phyloP scores from a whole-genome alignment of 2,888 invertebrate species.

The Cactoblastis cactorum region DNA sequence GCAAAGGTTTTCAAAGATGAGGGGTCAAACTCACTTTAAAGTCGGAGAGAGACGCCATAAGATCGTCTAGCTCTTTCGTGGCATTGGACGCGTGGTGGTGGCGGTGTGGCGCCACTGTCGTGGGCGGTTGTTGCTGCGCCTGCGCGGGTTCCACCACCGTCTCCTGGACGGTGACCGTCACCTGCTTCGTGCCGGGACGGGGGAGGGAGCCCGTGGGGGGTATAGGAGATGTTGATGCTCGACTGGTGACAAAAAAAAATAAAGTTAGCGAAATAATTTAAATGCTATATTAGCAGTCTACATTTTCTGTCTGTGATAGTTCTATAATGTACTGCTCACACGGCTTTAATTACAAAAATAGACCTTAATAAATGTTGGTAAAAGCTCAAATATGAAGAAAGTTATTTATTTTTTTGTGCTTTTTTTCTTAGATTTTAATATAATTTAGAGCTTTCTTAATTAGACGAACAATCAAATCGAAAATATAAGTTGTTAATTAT shows the following conservation, averaged over 20 bases:
- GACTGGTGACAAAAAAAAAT: constrained; percentile 35
- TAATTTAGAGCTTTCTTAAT: too few species aligned
- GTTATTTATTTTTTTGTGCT: too few species aligned
- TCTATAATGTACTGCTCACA: too few species aligned
- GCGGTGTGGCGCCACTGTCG: constrained; percentile 38
- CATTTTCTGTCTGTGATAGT: neutral
- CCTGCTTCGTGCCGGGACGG: constrained; percentile 77
- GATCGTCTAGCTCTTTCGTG: constrained; percentile 95
- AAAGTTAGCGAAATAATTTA: neutral
- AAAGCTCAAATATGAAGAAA: too few species aligned
- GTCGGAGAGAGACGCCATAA: constrained; percentile 97
- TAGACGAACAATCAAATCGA: too few species aligned
- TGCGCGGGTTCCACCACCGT: constrained; percentile 75
- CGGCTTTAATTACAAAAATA: too few species aligned
- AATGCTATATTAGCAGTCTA: neutral
- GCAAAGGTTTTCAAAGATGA: too few species aligned
- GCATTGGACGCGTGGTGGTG: constrained; percentile 88
- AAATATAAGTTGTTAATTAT: too few species aligned
- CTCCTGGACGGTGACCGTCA: constrained; percentile 77
- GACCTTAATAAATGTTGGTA: too few species aligned
- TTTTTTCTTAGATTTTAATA: too few species aligned
- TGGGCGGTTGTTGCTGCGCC: constrained; percentile 52
- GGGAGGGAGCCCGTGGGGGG: constrained; percentile 58
- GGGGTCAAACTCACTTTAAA: constrained; percentile 85
- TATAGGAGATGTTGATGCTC: constrained; percentile 57